Evolutionary conservation across 1,140 invertebrate genomes (phyloP).

Genomic region (Drosophila eugracilis): DNA sequence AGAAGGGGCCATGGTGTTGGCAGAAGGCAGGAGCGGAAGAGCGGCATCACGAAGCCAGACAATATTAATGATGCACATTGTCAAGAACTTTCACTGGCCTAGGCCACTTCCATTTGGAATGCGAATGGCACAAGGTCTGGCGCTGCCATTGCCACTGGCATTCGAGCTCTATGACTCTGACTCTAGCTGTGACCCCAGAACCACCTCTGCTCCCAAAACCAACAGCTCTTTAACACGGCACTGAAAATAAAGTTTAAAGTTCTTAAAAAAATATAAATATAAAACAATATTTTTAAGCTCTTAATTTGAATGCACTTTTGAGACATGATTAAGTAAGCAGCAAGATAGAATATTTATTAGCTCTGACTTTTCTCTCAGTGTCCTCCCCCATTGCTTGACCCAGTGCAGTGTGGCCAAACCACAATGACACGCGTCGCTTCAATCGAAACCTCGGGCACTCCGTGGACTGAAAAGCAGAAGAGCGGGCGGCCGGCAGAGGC

Average conservation of each 20-base stretch:
- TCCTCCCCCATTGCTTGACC: constrained; percentile 33
- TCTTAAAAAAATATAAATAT: background rate
- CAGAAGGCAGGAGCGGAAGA: constrained; percentile 3
- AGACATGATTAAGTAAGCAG: background rate
- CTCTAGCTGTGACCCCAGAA: constrained; percentile 13
- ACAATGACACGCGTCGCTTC: constrained; percentile 79
- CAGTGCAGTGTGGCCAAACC: constrained; percentile 60
- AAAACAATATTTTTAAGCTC: too few relatives aligned
- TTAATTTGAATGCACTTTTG: too few relatives aligned
- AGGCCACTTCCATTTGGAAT: constrained; percentile 75
- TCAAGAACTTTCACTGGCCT: constrained; percentile 80
- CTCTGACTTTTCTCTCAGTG: constrained; percentile 6
- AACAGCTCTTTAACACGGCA: constrained; percentile 5
- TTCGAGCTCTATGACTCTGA: constrained; percentile 19
- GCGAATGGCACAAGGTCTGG: constrained; percentile 53
- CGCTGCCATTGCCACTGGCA: constrained; percentile 23
- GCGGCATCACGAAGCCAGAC: constrained; percentile 62
- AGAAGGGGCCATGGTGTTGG: background rate
- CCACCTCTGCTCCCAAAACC: constrained; percentile 1
- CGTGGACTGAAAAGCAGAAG: constrained; percentile 8
- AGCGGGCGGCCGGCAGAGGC: constrained; percentile 11
- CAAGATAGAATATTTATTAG: background rate
- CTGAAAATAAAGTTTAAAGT: background rate
- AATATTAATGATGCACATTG: constrained; percentile 82
- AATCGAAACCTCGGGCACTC: constrained; percentile 48